Evolutionary conservation across 2,888 invertebrate species (phyloP), one percentile per base, ranked within the genome.

Genomic region (Dolomedes plantarius): DNA sequence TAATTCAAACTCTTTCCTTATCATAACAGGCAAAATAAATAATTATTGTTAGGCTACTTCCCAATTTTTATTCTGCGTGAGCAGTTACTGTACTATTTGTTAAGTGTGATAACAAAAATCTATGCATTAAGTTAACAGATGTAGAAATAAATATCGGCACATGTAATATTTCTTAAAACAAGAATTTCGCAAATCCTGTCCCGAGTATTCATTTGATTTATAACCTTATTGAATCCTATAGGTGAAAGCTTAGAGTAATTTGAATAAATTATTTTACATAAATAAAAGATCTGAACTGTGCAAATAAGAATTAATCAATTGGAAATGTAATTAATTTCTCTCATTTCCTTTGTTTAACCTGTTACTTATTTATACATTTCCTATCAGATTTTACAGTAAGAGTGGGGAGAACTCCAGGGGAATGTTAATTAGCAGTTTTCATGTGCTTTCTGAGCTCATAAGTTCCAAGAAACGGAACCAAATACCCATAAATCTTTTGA

Each of bases 371-470:
- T 56, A n/a, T 23, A 11, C 56, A 23, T 56, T 56, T 56, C 1
- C 56, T 56, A 56, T 56, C 56, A 56, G 56, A 56, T 56, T 56
- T 56, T 23, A 56, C 1, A 23, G 56, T 23, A 23, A 56, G 23
- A 56, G 23, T 23, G 3, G 56, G 23, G 23, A 56, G 56, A 56
- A 56, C 23, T 23, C 56, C n/a, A 16, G n/a, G n/a, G n/a, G 56
- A 56, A 56, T 56, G 56, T 23, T 56, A 56, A 56, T 56, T 56
- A 56, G 56, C 23, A 19, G 19, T 56, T 56, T 56, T 56, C 56
- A 23, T 56, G 56, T 23, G 56, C 23, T 56, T 56, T 56, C 56
- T 23, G 3, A 23, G 16, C 56, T 56, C 56, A 0, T 23, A 56
- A 56, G 56, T 56, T 56, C 23, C 56, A 56, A 56, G 56, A 56